Conservation (phyloP, 2,888 invertebrate genomes). For the Saturnia japonica region DNA sequence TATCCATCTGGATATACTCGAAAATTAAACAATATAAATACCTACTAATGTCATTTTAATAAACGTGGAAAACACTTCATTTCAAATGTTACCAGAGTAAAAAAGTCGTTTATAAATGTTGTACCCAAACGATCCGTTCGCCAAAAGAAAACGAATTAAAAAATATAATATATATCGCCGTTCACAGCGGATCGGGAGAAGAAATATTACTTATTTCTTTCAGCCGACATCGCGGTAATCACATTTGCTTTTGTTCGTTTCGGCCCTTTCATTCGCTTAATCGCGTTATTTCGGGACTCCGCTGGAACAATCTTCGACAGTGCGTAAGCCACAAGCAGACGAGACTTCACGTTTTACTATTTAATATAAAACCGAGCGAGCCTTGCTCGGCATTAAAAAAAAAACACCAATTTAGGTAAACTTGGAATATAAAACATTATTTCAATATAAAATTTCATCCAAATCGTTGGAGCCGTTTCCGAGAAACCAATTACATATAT, state of each 20-base stretch:
- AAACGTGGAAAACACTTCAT: background rate
- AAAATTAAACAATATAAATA: background rate
- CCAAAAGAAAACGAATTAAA: conserved; percentile 8
- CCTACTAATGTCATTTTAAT: no score
- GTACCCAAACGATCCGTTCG: background rate
- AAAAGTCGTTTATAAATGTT: background rate
- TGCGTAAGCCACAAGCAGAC: conserved; percentile 25
- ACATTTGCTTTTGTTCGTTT: conserved; percentile 80
- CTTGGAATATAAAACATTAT: no score
- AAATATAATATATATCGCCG: conserved; percentile 11
- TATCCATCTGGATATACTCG: no score
- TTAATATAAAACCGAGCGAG: no score
- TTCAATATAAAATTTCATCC: no score
- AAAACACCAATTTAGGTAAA: no score
- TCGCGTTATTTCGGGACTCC: conserved; percentile 77
- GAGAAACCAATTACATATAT: no score
- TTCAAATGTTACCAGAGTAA: background rate
- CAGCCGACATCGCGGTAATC: conserved; percentile 75
- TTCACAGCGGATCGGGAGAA: conserved; percentile 37
- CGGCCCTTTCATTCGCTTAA: conserved; percentile 79
- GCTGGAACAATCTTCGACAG: conserved; percentile 55
- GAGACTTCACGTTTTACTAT: conserved; percentile 34
- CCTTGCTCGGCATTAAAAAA: no score
- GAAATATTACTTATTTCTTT: conserved; percentile 79
- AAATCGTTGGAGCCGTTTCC: no score